Percentiles rank a stretch among this genome's conserved stretches.
Evolutionary conservation across 2,888 invertebrate genomes (phyloP).

Genomic region (Eristalis arbustorum): DNA sequence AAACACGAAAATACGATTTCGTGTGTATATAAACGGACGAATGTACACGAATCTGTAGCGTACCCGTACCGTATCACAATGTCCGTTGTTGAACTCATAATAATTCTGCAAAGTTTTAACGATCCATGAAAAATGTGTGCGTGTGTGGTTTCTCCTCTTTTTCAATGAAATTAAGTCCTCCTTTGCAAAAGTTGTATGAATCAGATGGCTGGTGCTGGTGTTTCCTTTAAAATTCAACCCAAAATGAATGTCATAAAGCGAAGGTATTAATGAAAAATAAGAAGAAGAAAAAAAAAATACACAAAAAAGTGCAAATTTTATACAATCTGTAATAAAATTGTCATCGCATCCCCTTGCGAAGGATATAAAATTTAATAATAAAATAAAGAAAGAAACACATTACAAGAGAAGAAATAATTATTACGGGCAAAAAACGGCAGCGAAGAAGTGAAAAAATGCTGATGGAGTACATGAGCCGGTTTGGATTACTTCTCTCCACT

Average conservation of each 20-base stretch:
- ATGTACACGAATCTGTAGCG: neutral
- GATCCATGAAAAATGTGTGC: constrained; percentile 58
- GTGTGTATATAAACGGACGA: neutral
- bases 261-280: constrained; percentile 63
- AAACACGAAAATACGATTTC: neutral
- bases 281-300: constrained; percentile 19
- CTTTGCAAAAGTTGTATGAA: constrained; percentile 45
- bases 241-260: constrained; percentile 55
- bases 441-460: constrained; percentile 72
- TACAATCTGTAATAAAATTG: constrained; percentile 63
- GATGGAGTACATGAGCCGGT: constrained; percentile 75
- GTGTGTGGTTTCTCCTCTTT: constrained; percentile 10
- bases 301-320: constrained; percentile 62
- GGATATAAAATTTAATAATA: constrained; percentile 64
- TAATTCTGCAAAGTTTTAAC: constrained; percentile 61
- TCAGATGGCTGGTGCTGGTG: constrained; percentile 36
- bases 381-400: constrained; percentile 35
- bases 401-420: constrained; percentile 33
- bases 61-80: constrained; percentile 12
- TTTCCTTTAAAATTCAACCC: constrained; percentile 29
- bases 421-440: neutral
- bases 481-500: constrained; percentile 74
- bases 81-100: constrained; percentile 41
- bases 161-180: constrained; percentile 48
- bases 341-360: constrained; percentile 52